Base-by-base conservation (phyloP, 2,888 invertebrate genomes). In the Lamproptera curius region DNA sequence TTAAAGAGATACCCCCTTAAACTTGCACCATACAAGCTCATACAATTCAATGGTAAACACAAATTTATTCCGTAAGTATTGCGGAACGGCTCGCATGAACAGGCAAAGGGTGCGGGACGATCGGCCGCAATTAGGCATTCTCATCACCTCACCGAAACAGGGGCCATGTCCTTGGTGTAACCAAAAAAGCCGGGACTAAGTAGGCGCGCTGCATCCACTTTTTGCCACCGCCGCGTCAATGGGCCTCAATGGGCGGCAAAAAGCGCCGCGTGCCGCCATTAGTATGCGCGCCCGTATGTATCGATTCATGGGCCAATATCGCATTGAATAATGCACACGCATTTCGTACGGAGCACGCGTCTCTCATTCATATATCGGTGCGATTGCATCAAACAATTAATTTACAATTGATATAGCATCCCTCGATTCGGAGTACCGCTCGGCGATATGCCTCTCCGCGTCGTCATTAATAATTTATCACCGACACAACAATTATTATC, bases 231-330 rank as follows among this genome's bases (percentile, higher is more conserved):
- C 59, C 46, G 83, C 76, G 81, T 85, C 84, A 84, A 85, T 85
- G 86, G 82, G 75, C 70, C 68, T 83, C 82, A 83, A 85, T 85
- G 85, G 71, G 66, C 47, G 50, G 38, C 60, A 70, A 84, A 86
- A 84, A 86, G 84, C 73, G 73, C 80, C 76, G 78, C 83, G 84
- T 86, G 85, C 80, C 78, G 71, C 65, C 78, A 84, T 86, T 84
- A 86, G 84, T 87, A 86, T 86, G 84, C 76, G 75, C 64, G 68
- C 71, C 70, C 70, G 73, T 67, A 65, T 71, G 79, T 82, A 81
- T 84, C 81, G 80, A 86, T 86, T 86, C 86, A 85, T 82, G 80
- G 85, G 77, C 75, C 76, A 58, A 76, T 78, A 75, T 68, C 73
- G 74, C 72, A 75, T 76, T 81, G 82, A 82, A 79, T 80, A 82